phyloP scores from a whole-genome alignment of 2,113 vertebrate genomes.

The Rhadina sibilatrix region DNA sequence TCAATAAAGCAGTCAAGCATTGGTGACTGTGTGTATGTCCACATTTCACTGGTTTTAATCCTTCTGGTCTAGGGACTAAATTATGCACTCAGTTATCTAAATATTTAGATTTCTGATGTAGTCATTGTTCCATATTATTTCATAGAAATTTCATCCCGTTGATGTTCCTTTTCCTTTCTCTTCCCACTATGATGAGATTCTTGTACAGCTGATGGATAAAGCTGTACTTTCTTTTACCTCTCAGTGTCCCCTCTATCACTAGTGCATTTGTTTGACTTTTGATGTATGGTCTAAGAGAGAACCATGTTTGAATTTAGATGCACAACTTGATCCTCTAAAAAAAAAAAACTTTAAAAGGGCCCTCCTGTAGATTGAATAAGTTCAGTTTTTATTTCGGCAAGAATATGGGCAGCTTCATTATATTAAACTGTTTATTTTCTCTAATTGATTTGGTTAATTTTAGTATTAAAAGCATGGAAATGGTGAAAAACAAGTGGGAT shows the following conservation, averaged over 20 bases:
- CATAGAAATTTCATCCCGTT: not conserved
- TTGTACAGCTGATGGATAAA: not conserved
- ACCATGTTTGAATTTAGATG: not conserved
- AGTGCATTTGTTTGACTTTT: not conserved
- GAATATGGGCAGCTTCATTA: constrained; percentile 17
- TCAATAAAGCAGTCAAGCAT: not conserved
- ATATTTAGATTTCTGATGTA: not conserved
- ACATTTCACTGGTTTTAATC: not conserved
- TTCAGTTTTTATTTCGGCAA: constrained; percentile 14
- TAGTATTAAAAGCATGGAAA: constrained; percentile 89
- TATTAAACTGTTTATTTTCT: constrained; percentile 70
- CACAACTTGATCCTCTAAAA: not conserved
- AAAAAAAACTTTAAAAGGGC: not conserved
- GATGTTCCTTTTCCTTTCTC: not conserved
- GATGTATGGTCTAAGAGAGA: not conserved
- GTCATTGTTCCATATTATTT: not conserved
- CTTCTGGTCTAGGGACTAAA: not conserved
- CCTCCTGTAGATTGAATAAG: not conserved
- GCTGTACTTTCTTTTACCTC: not conserved
- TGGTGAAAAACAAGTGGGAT: constrained; percentile 87
- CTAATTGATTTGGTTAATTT: constrained; percentile 80
- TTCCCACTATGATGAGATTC: not conserved
- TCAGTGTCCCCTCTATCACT: not conserved
- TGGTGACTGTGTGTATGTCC: not conserved
- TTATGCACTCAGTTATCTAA: not conserved